These are phyloP conservation scores for Anarrhichthys ocellatus DNA, from an alignment of 2,113 vertebrate genomes.

Conservation along the genomic window DNA sequence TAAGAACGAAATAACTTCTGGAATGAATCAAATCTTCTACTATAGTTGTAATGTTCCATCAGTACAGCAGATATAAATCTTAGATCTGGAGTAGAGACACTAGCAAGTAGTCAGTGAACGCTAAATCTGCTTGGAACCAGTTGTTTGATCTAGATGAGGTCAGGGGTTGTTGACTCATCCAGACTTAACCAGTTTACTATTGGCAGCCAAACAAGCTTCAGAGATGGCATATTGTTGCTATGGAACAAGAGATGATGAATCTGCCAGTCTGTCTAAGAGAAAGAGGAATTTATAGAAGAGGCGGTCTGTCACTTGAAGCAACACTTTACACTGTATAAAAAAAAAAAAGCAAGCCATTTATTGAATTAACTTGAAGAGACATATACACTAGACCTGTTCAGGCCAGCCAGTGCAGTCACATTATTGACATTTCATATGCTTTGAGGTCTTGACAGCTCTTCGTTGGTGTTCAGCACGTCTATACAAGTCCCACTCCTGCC, in stretches of 20 bases:
- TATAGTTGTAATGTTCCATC: background rate
- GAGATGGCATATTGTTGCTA: constrained; percentile 1
- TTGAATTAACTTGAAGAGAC: constrained; percentile 53
- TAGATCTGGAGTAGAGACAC: background rate
- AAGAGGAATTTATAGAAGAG: constrained; percentile 28
- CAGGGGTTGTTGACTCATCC: background rate
- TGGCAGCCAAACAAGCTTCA: background rate
- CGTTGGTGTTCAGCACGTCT: constrained; percentile 30
- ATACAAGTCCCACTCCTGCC: constrained; percentile 4
- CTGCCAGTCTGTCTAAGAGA: constrained; percentile 7
- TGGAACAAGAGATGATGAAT: background rate
- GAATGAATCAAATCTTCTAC: background rate
- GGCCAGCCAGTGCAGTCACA: constrained; percentile 25
- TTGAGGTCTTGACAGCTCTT: constrained; percentile 24
- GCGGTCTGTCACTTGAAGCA: constrained; percentile 29
- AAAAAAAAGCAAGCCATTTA: constrained; percentile 69
- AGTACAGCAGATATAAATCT: background rate
- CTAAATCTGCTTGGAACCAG: background rate
- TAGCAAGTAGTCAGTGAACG: background rate
- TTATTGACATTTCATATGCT: constrained; percentile 27
- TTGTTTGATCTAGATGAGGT: constrained; percentile 5
- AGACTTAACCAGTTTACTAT: background rate
- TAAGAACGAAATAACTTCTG: background rate
- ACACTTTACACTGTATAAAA: constrained; percentile 14
- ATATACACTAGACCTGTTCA: constrained; percentile 32